Percentiles rank a stretch among this genome's conserved stretches.
These are phyloP conservation scores for Eupithecia subumbrata DNA, from an alignment of 2,888 invertebrate genomes.

Conservation along the genomic window DNA sequence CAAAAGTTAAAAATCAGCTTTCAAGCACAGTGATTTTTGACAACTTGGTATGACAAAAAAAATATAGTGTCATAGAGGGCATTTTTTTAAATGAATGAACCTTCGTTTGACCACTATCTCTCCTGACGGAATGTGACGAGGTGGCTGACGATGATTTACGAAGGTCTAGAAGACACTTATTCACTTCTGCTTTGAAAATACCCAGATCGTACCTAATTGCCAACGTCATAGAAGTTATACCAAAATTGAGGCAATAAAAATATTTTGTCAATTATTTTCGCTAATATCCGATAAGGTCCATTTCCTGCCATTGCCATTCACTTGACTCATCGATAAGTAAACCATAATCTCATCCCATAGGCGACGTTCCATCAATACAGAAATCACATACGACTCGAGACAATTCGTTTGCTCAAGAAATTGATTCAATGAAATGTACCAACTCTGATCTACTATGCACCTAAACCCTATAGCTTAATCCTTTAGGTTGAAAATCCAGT, in stretches of 20 bases:
- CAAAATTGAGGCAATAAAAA: neutral
- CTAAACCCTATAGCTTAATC: neutral
- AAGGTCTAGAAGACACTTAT: too few species aligned
- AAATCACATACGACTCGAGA: constrained; percentile 50
- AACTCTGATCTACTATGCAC: constrained; percentile 23
- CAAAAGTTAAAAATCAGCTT: too few species aligned
- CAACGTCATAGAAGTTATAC: neutral
- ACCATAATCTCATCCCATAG: constrained; percentile 32
- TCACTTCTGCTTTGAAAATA: too few species aligned
- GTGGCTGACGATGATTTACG: too few species aligned
- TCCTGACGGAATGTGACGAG: too few species aligned
- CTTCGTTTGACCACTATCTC: too few species aligned
- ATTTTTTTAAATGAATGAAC: too few species aligned
- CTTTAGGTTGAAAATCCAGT: constrained; percentile 8
- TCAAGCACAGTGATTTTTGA: too few species aligned
- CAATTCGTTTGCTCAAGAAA: constrained; percentile 61
- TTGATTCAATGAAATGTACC: constrained; percentile 58
- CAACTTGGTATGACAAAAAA: too few species aligned
- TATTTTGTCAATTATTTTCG: neutral
- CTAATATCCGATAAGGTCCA: neutral
- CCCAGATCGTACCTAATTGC: neutral
- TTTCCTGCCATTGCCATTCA: neutral
- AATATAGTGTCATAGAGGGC: too few species aligned
- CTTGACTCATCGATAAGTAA: constrained; percentile 14
- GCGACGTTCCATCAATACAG: constrained; percentile 48